Evolutionary conservation across 1,140 invertebrate genomes (phyloP), one percentile per base, ranked within the genome.

Genomic region (Brachionus koreanus): DNA sequence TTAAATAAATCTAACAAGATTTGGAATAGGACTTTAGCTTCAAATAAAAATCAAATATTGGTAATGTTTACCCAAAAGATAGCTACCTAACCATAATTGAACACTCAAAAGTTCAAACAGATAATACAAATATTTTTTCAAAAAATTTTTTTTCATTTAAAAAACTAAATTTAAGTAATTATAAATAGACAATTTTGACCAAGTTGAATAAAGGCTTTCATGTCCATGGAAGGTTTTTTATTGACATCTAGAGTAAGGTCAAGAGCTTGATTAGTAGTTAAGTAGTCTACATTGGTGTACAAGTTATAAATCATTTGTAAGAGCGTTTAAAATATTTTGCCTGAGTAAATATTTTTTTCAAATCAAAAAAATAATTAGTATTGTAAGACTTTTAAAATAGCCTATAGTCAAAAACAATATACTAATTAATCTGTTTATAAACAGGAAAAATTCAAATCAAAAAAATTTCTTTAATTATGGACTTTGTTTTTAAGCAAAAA

Each of bases 221-320:
- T 57, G n/a, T 57, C 16, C 13, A 65, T 65, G 29, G 33, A 65
- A 65, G 25, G 25, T 33, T 37, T 65, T 33, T n/a, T 12, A 16
- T 65, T 65, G 63, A 65, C 63, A 33, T 65, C 33, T 33, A 33
- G 33, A 65, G 25, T 65, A 65, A 37, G 63, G 63, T 65, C 63
- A 65, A 65, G 63, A 33, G 33, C 33, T 65, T 37, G 25, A 33
- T 65, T 65, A 65, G 25, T 33, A 65, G 63, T 65, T 65, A 65
- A 65, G 29, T 37, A 23, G 25, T 65, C 63, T 33, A 65, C 13
- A 65, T 33, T 33, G 13, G 63, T 65, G 23, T 37, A 65, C 63
- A 65, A 65, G 63, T 37, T 65, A 65, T 65, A 65, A 65, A 65
- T 65, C 63, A 65, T 57, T 57, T 57, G n/a, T 57, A 57, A 19